Base-by-base conservation (phyloP, 2,113 vertebrate species). In the Anas platyrhynchos region DNA sequence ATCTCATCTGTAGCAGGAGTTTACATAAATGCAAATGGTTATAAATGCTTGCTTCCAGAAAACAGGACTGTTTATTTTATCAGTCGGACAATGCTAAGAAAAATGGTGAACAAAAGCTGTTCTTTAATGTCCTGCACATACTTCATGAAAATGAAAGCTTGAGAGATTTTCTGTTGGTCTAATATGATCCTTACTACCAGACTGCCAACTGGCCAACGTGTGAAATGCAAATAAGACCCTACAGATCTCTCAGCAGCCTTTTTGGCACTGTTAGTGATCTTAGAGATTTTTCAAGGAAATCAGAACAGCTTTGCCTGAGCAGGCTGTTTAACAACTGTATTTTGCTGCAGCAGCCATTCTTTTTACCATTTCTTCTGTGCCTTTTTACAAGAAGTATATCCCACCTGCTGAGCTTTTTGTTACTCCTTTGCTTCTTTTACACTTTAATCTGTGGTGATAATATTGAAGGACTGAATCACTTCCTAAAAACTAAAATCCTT, bases 361-460 rank as follows among this genome's bases (percentile, higher is more conserved):
- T 93, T 93, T 89, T 89, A 72, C 75, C 65, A 6, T 59, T 69
- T 29, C 48, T 79, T 94, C 80, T 91, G 46, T 34, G 21, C 31
- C 79, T 93, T 91, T 95, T 90, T 69, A 88, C 88, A 85, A 62
- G 93, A 91, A 84, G 29, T 76, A 72, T 68, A 75, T 96, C 82
- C 20, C 46, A 66, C 94, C 11, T 83, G 31, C 81, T 96, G 89
- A 94, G 87, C 87, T 96, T 94, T 75, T 80, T 88, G 69, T 66
- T 27, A 29, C 48, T 89, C 4, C 0, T 61, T 7, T 73, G 69
- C 48, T 83, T 78, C 32, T 69, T 88, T 46, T 63, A 69, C 31
- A 78, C 90, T 94, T 96, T 77, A 82, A 65, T 85, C 23, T 13
- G 2, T 88, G 96, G 84, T 82, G 63, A 93, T n/a, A 86, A 85